These are phyloP conservation scores for Pyrocephalus nanus DNA, from an alignment of 2,797 vertebrate genomes.

Conservation along the genomic window DNA sequence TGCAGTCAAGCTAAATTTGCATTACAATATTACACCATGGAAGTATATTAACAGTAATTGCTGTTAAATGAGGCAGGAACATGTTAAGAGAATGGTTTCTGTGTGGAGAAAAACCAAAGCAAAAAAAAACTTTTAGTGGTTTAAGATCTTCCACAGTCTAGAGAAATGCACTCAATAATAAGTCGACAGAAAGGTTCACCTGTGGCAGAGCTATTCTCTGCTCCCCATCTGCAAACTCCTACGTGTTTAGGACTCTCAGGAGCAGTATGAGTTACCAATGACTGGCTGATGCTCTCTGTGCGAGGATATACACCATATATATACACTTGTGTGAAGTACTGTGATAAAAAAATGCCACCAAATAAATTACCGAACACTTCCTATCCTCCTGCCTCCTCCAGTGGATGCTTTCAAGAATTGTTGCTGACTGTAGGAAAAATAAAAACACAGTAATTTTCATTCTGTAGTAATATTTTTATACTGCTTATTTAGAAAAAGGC, in stretches of 20 bases:
- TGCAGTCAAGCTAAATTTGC: neutral
- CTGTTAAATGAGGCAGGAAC: constrained; percentile 9
- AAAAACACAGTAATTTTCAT: neutral
- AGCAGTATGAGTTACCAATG: neutral
- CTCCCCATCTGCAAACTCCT: neutral
- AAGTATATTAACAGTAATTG: neutral
- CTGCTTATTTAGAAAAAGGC: neutral
- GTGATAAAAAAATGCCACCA: neutral
- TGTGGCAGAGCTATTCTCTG: neutral
- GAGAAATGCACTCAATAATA: neutral
- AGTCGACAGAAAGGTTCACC: neutral
- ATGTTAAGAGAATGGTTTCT: neutral
- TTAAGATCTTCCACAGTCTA: neutral
- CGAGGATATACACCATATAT: neutral
- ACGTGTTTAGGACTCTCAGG: neutral
- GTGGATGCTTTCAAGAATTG: neutral
- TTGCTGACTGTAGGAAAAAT: neutral
- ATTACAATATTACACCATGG: neutral
- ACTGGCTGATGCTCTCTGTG: neutral
- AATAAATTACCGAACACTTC: neutral
- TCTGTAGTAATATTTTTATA: neutral
- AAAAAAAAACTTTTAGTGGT: neutral
- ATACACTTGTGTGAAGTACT: neutral
- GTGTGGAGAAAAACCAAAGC: neutral
- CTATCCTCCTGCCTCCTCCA: neutral